Evolutionary conservation across 2,797 vertebrate species (phyloP).

Genomic region (Psittacula echo): DNA sequence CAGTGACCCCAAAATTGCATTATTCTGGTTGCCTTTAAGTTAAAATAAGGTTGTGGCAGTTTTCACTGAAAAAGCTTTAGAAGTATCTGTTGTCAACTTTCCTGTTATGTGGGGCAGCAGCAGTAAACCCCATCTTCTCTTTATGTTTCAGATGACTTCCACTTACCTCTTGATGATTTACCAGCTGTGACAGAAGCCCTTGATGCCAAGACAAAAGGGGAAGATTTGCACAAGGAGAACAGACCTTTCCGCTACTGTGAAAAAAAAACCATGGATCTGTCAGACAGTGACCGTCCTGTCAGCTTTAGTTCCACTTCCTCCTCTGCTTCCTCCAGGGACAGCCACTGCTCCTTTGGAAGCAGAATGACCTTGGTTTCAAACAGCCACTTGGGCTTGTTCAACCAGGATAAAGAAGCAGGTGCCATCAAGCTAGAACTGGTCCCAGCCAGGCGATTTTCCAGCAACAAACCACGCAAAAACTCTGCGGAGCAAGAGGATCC

Average conservation of each 20-base stretch:
- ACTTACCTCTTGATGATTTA: conserved; percentile 81
- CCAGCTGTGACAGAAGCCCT: conserved; percentile 84
- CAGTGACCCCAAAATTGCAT: accelerated
- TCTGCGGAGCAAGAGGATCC: conserved; percentile 16
- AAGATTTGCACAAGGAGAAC: conserved; percentile 77
- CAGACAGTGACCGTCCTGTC: conserved; percentile 91
- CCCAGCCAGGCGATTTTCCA: conserved; percentile 83
- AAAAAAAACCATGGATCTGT: conserved; percentile 90
- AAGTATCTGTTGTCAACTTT: not conserved
- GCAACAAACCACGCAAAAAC: conserved; percentile 60
- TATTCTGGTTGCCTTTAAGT: not conserved
- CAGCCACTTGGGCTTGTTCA: conserved; percentile 82
- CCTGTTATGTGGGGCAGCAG: not conserved
- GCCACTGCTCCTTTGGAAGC: conserved; percentile 94
- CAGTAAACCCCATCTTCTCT: not conserved
- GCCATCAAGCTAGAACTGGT: conserved; percentile 92
- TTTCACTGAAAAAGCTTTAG: not conserved
- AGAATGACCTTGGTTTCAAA: conserved; percentile 88
- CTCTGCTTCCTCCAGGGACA: conserved; percentile 94
- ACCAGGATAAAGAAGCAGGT: conserved; percentile 87
- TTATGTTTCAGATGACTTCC: conserved; percentile 84
- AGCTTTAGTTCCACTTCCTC: conserved; percentile 98
- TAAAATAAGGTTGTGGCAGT: not conserved
- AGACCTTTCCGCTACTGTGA: conserved; percentile 77
- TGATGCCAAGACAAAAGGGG: conserved; percentile 74